Percentiles rank a stretch among this genome's conserved stretches.
These are phyloP conservation scores for Caradrina kadenii DNA, from an alignment of 2,888 invertebrate genomes.

Conservation along the genomic window DNA sequence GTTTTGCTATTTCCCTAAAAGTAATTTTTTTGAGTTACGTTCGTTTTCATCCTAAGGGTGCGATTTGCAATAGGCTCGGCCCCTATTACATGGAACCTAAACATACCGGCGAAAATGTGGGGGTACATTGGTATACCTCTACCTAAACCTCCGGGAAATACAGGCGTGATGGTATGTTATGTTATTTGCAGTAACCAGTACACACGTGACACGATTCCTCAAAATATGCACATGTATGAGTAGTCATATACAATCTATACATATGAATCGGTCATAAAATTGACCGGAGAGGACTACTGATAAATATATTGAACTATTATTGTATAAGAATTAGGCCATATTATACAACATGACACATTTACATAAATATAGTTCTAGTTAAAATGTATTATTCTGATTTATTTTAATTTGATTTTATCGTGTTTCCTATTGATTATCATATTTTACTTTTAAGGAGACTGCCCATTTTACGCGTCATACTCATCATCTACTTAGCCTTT, in stretches of 20 bases:
- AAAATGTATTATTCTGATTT: slow-evolving; percentile 42
- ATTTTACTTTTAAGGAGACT: background rate
- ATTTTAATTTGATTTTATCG: slow-evolving; percentile 21
- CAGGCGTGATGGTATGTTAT: too few species aligned
- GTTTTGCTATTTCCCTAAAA: too few species aligned
- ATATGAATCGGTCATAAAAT: slow-evolving; percentile 40
- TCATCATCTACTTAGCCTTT: too few species aligned
- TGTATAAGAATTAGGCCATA: slow-evolving; percentile 41
- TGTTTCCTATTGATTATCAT: slow-evolving; percentile 24
- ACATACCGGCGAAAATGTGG: too few species aligned
- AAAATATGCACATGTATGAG: slow-evolving; percentile 34
- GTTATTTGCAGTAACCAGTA: background rate
- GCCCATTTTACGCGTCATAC: too few species aligned
- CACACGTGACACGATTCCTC: slow-evolving; percentile 20
- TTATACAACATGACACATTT: slow-evolving; percentile 15
- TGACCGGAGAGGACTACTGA: slow-evolving; percentile 23
- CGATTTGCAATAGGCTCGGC: too few species aligned
- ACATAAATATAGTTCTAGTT: slow-evolving; percentile 18
- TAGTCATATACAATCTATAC: slow-evolving; percentile 31
- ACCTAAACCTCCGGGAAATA: too few species aligned
- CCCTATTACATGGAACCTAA: too few species aligned
- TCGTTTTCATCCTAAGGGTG: too few species aligned
- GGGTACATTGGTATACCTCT: too few species aligned
- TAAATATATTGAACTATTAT: slow-evolving; percentile 33
- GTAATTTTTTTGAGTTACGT: too few species aligned